phyloP scores from a whole-genome alignment of 2,113 vertebrate genomes.

The Rhabdomys dilectus region DNA sequence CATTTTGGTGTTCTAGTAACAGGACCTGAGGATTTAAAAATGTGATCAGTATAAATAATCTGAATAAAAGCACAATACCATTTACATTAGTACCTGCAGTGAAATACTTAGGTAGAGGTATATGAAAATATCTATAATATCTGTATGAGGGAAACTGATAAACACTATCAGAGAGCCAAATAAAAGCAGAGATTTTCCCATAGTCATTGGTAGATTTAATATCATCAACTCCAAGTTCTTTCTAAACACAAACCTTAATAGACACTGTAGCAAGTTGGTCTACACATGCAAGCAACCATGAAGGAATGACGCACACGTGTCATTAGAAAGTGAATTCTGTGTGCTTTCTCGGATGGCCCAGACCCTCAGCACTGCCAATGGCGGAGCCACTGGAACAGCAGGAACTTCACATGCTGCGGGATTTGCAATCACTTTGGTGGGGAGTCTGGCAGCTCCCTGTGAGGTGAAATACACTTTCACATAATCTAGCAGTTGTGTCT shows the following conservation, averaged over 20 bases:
- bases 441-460: neutral
- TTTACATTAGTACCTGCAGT: neutral
- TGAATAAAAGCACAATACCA: constrained; percentile 12
- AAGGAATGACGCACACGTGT: neutral
- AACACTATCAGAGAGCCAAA: neutral
- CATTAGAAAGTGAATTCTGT: neutral
- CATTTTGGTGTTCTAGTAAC: constrained; percentile 26
- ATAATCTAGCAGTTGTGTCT: too few species aligned
- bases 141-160: neutral
- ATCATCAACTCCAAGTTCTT: neutral
- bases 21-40: neutral
- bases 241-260: neutral
- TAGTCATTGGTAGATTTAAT: neutral
- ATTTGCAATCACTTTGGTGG: neutral
- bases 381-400: neutral
- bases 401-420: neutral
- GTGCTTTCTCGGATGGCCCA: neutral
- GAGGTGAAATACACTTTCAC: too few species aligned
- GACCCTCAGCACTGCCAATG: neutral
- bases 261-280: neutral
- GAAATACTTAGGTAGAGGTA: neutral
- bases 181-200: neutral
- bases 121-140: neutral
- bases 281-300: neutral
- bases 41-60: neutral